Base-by-base conservation (phyloP, 2,888 invertebrate species). In the Sthenelais limicola region DNA sequence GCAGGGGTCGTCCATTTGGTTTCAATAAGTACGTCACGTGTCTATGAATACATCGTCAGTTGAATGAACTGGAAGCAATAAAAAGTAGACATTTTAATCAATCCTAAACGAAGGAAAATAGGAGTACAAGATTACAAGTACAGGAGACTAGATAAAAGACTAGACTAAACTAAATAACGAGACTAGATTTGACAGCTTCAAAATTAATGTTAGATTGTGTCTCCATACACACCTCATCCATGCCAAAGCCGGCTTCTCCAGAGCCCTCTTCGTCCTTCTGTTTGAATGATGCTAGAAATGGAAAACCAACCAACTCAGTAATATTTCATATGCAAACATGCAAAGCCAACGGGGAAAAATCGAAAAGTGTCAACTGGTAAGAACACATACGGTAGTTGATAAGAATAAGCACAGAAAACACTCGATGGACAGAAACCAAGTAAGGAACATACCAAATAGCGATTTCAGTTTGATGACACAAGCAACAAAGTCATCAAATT, bases 401-500 rank as follows among this genome's bases (percentile, higher is more conserved):
- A n/a, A n/a, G n/a, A n/a, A n/a, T n/a, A n/a, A n/a, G n/a, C n/a
- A n/a, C n/a, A n/a, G n/a, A n/a, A n/a, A n/a, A n/a, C n/a, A n/a
- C n/a, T n/a, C n/a, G n/a, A n/a, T n/a, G n/a, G n/a, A n/a, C n/a
- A n/a, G n/a, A n/a, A n/a, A n/a, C n/a, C n/a, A n/a, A n/a, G n/a
- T n/a, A n/a, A n/a, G 9, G 1, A 12, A 86, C 92, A 91, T 89
- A 96, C 97, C 95, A 85, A 98, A 95, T 94, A 96, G 96, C 62
- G 94, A 93, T 90, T 96, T 97, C 75, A 98, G 91, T 88, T 95
- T 93, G 79, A 97, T 93, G 47, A 95, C 92, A 87, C 97, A 97
- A 92, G 95, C 93, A 80, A 98, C 93, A 88, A 95, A 98, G 88
- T 97, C 97, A 83, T 97, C 96, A 87, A 98, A 97, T 78, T 92